These are phyloP conservation scores for Crocodylus rhombifer DNA, from an alignment of 2,797 vertebrate genomes.

Conservation along the genomic window DNA sequence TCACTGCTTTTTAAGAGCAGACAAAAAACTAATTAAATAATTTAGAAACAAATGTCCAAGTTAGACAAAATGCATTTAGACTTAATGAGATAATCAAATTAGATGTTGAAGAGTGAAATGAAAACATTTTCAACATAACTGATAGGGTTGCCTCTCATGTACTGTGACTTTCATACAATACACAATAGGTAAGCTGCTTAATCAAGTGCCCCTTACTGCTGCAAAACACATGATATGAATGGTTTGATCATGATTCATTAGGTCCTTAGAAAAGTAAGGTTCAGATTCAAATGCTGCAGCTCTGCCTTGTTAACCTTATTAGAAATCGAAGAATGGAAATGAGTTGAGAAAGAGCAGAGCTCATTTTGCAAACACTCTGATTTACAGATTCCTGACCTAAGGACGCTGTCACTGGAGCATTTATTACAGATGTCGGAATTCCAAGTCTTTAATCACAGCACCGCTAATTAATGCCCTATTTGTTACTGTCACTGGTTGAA, in stretches of 20 bases:
- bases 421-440: slow-evolving; percentile 42
- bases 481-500: slow-evolving; percentile 42
- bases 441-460: slow-evolving; percentile 54
- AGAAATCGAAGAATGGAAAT: slow-evolving; percentile 40
- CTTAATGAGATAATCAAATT: slow-evolving; percentile 39
- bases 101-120: slow-evolving; percentile 42
- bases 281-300: slow-evolving; percentile 36
- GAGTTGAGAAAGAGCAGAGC: slow-evolving; percentile 65
- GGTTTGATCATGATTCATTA: slow-evolving; percentile 63
- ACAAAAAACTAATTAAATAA: slow-evolving; percentile 17
- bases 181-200: slow-evolving; percentile 37
- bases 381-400: slow-evolving; percentile 46
- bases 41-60: slow-evolving; percentile 28
- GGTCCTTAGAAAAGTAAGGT: slow-evolving; percentile 49
- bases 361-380: slow-evolving; percentile 44
- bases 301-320: slow-evolving; percentile 60
- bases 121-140: slow-evolving; percentile 31
- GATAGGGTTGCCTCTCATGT: slow-evolving; percentile 26
- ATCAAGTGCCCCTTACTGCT: slow-evolving; percentile 14
- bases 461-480: slow-evolving; percentile 68
- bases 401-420: slow-evolving; percentile 27
- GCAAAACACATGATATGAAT: slow-evolving; percentile 23
- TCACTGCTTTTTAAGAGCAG: not conserved
- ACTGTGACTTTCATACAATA: not conserved
- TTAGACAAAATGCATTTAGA: slow-evolving; percentile 28